phyloP scores from a whole-genome alignment of 2,113 vertebrate genomes.

The Sinocyclocheilus maitianheensis region DNA sequence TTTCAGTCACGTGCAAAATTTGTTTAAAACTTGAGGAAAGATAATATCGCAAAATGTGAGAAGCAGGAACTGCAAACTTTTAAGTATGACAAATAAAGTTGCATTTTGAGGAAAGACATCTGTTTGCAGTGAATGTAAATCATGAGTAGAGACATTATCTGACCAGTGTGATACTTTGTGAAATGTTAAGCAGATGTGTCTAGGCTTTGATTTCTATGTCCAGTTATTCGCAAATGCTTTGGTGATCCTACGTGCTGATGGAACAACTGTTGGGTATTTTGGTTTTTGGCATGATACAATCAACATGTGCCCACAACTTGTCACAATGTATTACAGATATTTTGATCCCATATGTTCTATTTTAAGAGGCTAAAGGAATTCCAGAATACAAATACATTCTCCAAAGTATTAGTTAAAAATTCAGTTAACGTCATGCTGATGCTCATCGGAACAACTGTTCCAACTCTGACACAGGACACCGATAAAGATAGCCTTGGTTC shows the following conservation, averaged over 20 bases:
- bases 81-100: conserved; percentile 44
- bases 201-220: conserved; percentile 56
- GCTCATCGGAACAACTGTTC: conserved; percentile 75
- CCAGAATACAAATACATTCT: conserved; percentile 76
- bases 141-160: conserved; percentile 38
- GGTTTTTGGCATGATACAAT: conserved; percentile 65
- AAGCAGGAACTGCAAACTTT: conserved; percentile 8
- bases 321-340: conserved; percentile 70
- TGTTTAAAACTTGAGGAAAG: conserved; percentile 17
- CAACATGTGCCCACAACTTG: conserved; percentile 62
- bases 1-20: conserved; percentile 7
- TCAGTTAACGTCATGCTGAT: conserved; percentile 73
- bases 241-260: conserved; percentile 51
- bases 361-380: conserved; percentile 76
- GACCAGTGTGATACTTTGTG: background rate
- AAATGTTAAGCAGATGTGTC: conserved; percentile 47
- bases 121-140: conserved; percentile 51
- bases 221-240: conserved; percentile 46
- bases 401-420: conserved; percentile 79
- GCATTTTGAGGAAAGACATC: conserved; percentile 51
- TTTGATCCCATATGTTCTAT: conserved; percentile 69
- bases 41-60: conserved; percentile 28
- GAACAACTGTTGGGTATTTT: conserved; percentile 67
- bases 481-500: conserved; percentile 76
- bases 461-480: conserved; percentile 76